Percentiles rank a stretch among this genome's conserved stretches.
Conservation (phyloP, 2,888 invertebrate genomes). For the Macaria liturata region DNA sequence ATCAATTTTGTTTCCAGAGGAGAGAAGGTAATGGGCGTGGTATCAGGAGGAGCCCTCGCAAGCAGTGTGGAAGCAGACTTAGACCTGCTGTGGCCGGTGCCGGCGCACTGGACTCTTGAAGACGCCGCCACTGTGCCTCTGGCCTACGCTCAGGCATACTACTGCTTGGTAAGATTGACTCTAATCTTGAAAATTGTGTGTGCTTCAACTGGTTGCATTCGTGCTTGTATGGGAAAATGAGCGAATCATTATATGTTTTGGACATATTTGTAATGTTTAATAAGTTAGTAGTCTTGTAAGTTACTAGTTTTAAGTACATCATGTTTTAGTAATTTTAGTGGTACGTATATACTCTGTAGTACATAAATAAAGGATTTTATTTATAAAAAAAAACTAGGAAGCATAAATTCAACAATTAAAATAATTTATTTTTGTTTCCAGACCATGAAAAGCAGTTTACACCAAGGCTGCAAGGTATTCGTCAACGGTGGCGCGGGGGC, state of each 20-base stretch:
- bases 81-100: constrained; percentile 84
- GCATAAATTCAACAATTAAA: too few relatives aligned
- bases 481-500: constrained; percentile 50
- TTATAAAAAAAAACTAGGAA: too few relatives aligned
- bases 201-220: too few relatives aligned
- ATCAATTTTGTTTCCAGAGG: constrained; percentile 52
- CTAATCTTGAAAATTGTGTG: not conserved
- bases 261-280: too few relatives aligned
- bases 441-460: constrained; percentile 33
- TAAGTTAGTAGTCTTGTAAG: too few relatives aligned
- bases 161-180: constrained; percentile 45
- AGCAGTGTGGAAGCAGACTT: constrained; percentile 77
- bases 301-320: too few relatives aligned
- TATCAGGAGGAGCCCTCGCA: constrained; percentile 76
- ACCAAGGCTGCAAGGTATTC: constrained; percentile 33
- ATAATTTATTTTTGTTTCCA: constrained; percentile 20
- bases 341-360: too few relatives aligned
- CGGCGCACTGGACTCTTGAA: constrained; percentile 85
- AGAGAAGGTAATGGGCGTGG: constrained; percentile 84
- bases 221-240: too few relatives aligned
- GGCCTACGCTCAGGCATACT: constrained; percentile 62
- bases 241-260: too few relatives aligned
- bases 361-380: too few relatives aligned
- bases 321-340: too few relatives aligned
- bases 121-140: constrained; percentile 90